Evolutionary conservation across 2,113 vertebrate genomes (phyloP), one percentile per base, ranked within the genome.

Genomic region (Lynx canadensis): DNA sequence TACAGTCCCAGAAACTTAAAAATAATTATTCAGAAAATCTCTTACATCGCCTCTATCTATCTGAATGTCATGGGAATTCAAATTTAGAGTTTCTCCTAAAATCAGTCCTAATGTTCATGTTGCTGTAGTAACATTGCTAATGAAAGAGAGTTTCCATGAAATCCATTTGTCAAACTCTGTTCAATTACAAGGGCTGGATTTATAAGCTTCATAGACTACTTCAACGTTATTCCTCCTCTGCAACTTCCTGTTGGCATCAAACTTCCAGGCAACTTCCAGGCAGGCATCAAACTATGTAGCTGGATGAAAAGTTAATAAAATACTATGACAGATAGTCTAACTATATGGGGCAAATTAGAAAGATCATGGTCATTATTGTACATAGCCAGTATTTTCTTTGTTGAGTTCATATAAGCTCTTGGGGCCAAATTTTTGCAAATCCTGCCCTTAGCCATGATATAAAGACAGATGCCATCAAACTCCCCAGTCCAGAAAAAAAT

Each of bases 21-120:
- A 97, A 82, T 65, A 80, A 76, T 96, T 94, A 89, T 91, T 95
- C n/a, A 96, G 76, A 91, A 94, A 91, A 86, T 87, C n/a, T 96
- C 85, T 94, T 52, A 12, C 66, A 63, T 97, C 84, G 87, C 31
- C 33, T 76, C 45, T 94, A 60, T 94, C 65, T 33, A n/a, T 94
- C 84, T 91, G 13, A 93, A 48, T 93, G 66, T 79, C 71, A 83
- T 15, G 78, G 88, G 97, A 93, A 94, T 96, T 97, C 93, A 97
- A 38, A 97, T 93, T 76, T 95, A 97, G 88, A 95, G 81, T 80
- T 91, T 94, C 83, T 84, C 79, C 71, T 81, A 68, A 81, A 91
- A 82, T 87, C 91, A 93, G 71, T 38, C 78, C 82, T 41, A 36
- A 21, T 94, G 50, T 85, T 95, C 94, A 41, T 78, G 96, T 94